A percentile compares a stretch with the other conserved stretches of the same genome.
These are phyloP conservation scores for Coenobita brevimanus DNA, from an alignment of 1,140 invertebrate genomes.

Conservation along the genomic window DNA sequence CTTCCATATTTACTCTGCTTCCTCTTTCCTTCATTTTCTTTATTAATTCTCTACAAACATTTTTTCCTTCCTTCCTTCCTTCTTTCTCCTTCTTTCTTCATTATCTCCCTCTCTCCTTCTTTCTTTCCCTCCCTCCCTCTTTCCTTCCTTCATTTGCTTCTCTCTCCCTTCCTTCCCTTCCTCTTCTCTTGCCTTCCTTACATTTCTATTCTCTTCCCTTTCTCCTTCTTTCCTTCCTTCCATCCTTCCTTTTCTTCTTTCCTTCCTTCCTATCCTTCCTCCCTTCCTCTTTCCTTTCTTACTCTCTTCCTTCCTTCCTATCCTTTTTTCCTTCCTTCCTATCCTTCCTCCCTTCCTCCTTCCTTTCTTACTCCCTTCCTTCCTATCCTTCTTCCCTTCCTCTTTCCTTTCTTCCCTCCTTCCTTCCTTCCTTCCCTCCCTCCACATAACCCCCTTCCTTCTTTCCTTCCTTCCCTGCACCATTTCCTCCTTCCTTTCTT, in stretches of 20 bases:
- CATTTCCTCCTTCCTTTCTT: no score
- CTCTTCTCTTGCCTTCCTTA: no score
- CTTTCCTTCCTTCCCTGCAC: no score
- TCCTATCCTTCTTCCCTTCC: not conserved
- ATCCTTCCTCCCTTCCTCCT: not conserved
- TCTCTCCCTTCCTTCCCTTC: no score
- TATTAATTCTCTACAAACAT: not conserved
- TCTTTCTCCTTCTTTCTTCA: slow-evolving; percentile 28
- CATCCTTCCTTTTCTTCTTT: not conserved
- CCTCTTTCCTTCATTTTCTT: no score
- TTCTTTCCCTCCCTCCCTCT: not conserved
- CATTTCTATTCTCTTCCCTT: no score
- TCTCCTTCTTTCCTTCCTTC: no score
- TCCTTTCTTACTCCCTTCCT: slow-evolving; percentile 30
- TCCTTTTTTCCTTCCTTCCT: slow-evolving; percentile 6
- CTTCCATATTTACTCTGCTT: no score
- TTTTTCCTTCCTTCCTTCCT: not conserved
- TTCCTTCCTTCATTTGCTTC: no score
- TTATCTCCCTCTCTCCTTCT: slow-evolving; percentile 8
- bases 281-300: slow-evolving; percentile 33
- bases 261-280: no score
- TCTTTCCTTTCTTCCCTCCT: not conserved
- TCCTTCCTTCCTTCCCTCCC: no score
- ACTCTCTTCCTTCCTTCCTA: slow-evolving; percentile 37
- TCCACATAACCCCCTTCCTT: no score